Evolutionary conservation across 2,888 invertebrate species (phyloP), one percentile per base, ranked within the genome.

Genomic region (Apoderus coryli): DNA sequence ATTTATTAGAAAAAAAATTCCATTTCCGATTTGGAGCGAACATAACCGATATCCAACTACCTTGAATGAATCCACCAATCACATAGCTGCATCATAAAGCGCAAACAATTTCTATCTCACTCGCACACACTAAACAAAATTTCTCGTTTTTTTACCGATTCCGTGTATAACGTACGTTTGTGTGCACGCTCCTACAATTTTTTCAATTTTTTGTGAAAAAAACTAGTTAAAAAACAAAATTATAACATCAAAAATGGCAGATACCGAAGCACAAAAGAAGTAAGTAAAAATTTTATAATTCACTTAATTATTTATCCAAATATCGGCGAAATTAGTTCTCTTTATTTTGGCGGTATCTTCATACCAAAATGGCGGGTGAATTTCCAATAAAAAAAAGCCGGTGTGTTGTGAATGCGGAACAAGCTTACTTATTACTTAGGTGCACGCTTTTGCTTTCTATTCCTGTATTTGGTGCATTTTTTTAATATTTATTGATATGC

Each of bases 201-300:
- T 45, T 41, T 27, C 39, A 27, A 32, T 37, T 41, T 42, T 43
- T 44, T 40, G 39, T 36, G 37, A 38, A 39, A 39, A n/a, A n/a
- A n/a, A n/a, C n/a, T n/a, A n/a, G n/a, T n/a, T n/a, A n/a, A 42
- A 39, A 45, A 37, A 37, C 25, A 37, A 36, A 36, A 45, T 43
- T 44, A 44, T 31, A 32, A 23, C 25, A 26, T 22, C 43, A 47
- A 56, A 67, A 61, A 75, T 75, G 75, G 72, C 74, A 60, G 74
- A 74, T 60, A 59, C 57, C 39, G 58, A 50, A 40, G 62, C 67
- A 41, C 69, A 72, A 54, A 67, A 65, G 55, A 70, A 69, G 75
- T 74, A 65, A 74, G 74, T 72, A 51, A 23, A 6, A 26, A 31
- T 34, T 44, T 38, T 27, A n/a, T n/a, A n/a, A n/a, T n/a, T n/a